Conservation (phyloP, 1,140 invertebrate species). For the Meloidogyne chitwoodi region DNA sequence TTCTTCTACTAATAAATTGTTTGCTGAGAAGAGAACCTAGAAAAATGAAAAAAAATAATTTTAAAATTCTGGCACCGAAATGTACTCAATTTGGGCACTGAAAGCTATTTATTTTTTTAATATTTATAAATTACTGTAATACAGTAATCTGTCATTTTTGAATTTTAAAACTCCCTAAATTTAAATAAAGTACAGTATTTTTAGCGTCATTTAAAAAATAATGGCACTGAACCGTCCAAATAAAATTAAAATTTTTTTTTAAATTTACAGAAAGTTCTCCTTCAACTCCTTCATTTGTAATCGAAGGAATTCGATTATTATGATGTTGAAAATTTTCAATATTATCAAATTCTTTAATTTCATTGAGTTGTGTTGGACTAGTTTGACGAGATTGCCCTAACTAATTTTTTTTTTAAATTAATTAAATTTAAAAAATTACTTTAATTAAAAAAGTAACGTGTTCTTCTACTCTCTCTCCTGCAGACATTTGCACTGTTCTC, state of each 20-base stretch:
- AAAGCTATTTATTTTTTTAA: too few relatives aligned
- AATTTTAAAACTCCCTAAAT: too few relatives aligned
- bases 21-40: background rate
- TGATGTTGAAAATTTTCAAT: background rate
- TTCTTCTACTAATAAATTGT: background rate
- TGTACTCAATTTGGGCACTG: too few relatives aligned
- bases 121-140: background rate
- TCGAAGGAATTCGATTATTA: background rate
- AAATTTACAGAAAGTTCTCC: background rate
- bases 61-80: background rate
- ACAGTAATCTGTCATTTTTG: too few relatives aligned
- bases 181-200: too few relatives aligned
- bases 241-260: too few relatives aligned
- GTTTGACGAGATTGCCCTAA: background rate
- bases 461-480: conserved; percentile 40
- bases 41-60: background rate
- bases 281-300: conserved; percentile 5
- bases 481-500: conserved; percentile 44
- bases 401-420: background rate
- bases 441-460: conserved; percentile 47
- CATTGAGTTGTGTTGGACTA: conserved; percentile 1
- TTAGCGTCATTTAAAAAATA: too few relatives aligned
- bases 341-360: background rate
- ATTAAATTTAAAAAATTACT: conserved; percentile 25
- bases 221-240: too few relatives aligned